These are phyloP conservation scores for Darevskia nairensis DNA, from an alignment of 2,797 vertebrate species.

Conservation along the genomic window DNA sequence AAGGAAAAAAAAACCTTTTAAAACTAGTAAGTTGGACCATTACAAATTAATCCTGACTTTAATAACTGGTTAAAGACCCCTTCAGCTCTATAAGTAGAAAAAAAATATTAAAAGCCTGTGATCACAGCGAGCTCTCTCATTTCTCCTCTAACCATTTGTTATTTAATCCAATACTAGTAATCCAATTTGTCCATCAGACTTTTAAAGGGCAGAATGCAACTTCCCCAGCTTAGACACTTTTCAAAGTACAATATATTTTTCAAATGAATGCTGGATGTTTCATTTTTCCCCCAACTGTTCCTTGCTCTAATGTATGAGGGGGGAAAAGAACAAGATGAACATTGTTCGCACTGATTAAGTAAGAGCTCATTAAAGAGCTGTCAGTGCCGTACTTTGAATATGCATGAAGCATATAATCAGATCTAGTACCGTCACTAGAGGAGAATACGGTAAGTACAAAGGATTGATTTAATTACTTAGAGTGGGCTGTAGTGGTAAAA, in stretches of 20 bases:
- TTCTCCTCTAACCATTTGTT: constrained; percentile 94
- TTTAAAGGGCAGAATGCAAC: constrained; percentile 92
- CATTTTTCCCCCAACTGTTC: constrained; percentile 85
- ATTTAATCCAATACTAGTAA: constrained; percentile 99
- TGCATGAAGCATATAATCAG: constrained; percentile 97
- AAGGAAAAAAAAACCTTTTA: constrained; percentile 75
- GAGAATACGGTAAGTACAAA: constrained; percentile 91
- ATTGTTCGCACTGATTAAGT: constrained; percentile 97
- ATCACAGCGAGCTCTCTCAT: constrained; percentile 93
- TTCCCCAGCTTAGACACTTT: constrained; percentile 90
- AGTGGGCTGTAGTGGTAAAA: constrained; percentile 91
- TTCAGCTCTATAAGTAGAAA: constrained; percentile 88
- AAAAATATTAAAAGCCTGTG: constrained; percentile 92
- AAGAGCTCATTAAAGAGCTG: constrained; percentile 98
- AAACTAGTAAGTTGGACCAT: constrained; percentile 91
- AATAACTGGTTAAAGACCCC: constrained; percentile 96
- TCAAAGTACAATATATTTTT: constrained; percentile 92
- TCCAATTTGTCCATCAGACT: constrained; percentile 99
- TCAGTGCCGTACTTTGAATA: constrained; percentile 94
- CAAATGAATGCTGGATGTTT: constrained; percentile 87
- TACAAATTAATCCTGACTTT: constrained; percentile 98
- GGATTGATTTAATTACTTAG: constrained; percentile 99
- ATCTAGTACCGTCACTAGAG: constrained; percentile 90
- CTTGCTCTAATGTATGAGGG: constrained; percentile 86
- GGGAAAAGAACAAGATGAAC: constrained; percentile 95